Conservation (phyloP, 2,888 invertebrate species). For the Agonum fuliginosum region DNA sequence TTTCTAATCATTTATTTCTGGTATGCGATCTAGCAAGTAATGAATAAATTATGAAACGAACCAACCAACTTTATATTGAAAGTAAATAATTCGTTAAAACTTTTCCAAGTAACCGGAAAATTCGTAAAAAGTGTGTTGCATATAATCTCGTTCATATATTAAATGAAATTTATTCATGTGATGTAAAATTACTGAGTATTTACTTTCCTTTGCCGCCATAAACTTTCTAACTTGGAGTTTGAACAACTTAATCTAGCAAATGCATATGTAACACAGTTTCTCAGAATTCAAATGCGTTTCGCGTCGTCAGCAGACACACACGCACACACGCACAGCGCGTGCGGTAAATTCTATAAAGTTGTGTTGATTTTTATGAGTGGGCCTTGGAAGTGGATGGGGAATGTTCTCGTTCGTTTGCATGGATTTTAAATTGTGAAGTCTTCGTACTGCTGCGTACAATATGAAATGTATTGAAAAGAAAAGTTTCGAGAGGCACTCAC, state of each 20-base stretch:
- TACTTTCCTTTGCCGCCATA: background rate
- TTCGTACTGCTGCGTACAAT: background rate
- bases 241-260: slow-evolving; percentile 34
- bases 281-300: background rate
- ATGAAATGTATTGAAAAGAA: slow-evolving; percentile 29
- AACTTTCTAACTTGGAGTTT: slow-evolving; percentile 6
- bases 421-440: background rate
- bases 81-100: too few relatives aligned
- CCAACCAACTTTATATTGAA: too few relatives aligned
- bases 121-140: too few relatives aligned
- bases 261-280: slow-evolving; percentile 17
- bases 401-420: too few relatives aligned
- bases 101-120: too few relatives aligned
- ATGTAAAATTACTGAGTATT: background rate
- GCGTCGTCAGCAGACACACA: background rate
- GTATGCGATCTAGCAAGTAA: too few relatives aligned
- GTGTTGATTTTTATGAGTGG: background rate
- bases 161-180: background rate
- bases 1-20: too few relatives aligned
- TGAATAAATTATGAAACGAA: too few relatives aligned
- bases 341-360: too few relatives aligned
- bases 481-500: slow-evolving; percentile 4
- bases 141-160: too few relatives aligned
- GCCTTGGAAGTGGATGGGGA: too few relatives aligned
- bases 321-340: too few relatives aligned